phyloP scores from a whole-genome alignment of 2,113 vertebrate genomes.

The Glaucomys volans region DNA sequence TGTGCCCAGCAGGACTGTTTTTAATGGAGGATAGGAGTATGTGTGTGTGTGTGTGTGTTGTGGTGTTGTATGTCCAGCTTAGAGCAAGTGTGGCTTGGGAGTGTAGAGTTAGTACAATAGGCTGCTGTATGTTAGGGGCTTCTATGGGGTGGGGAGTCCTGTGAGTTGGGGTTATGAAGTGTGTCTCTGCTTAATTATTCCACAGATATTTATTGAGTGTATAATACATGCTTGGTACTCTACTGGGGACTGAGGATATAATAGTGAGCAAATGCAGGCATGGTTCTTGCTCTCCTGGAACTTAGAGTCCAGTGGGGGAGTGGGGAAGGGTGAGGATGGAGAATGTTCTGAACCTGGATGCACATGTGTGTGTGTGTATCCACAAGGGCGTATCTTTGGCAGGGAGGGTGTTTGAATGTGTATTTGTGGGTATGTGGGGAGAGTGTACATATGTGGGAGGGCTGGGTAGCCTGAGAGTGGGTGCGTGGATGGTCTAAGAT shows the following conservation, averaged over 20 bases:
- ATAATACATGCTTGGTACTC: background rate
- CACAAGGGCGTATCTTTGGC: background rate
- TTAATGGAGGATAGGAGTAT: background rate
- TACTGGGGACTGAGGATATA: background rate
- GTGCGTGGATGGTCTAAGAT: background rate
- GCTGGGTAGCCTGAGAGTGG: background rate
- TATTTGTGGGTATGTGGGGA: background rate
- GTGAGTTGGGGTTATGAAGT: background rate
- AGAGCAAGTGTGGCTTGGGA: background rate
- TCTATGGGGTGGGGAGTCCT: background rate
- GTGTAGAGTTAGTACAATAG: background rate
- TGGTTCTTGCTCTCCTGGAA: slow-evolving; percentile 9
- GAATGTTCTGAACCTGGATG: slow-evolving; percentile 8
- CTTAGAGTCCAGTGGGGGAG: background rate
- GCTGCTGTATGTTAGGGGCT: background rate
- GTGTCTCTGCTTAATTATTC: slow-evolving; percentile 32
- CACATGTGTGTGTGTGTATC: background rate
- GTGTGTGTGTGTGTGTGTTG: background rate
- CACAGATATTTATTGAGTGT: slow-evolving; percentile 17
- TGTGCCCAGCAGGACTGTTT: background rate
- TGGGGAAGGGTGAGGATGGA: background rate
- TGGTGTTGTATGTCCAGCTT: background rate
- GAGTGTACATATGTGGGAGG: background rate
- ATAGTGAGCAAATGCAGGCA: slow-evolving; percentile 1
- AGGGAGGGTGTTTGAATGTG: background rate